Evolutionary conservation across 2,113 vertebrate genomes (phyloP).

Genomic region (Lepus americanus): DNA sequence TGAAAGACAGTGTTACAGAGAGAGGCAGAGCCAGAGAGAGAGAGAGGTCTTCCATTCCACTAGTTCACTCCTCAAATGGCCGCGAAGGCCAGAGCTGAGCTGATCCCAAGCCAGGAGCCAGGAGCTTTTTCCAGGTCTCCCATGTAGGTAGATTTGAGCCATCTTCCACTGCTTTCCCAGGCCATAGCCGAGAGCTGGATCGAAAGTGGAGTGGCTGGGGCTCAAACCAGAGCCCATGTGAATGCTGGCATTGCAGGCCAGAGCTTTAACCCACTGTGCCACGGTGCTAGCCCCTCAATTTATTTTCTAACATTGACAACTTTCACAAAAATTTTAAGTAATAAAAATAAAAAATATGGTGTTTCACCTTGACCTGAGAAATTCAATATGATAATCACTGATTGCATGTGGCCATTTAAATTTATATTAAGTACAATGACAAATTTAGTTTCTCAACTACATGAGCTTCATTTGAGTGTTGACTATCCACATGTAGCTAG

Average conservation of each 20-base stretch:
- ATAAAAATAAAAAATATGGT: background rate
- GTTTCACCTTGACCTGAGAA: background rate
- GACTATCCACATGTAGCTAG: background rate
- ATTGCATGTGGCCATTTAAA: background rate
- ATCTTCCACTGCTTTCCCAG: no score
- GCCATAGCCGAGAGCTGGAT: no score
- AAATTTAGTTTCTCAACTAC: background rate
- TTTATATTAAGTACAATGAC: slow-evolving; percentile 13
- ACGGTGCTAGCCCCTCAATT: no score
- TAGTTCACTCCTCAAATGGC: no score
- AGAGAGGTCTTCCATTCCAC: background rate
- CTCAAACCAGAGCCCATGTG: no score
- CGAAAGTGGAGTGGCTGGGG: no score
- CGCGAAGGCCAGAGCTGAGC: no score
- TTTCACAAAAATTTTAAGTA: background rate
- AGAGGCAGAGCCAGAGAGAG: background rate
- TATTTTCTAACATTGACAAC: background rate
- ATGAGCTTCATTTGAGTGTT: background rate
- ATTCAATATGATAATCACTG: background rate
- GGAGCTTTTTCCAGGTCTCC: no score
- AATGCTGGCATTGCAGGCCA: no score
- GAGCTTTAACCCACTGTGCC: no score
- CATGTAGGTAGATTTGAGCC: no score
- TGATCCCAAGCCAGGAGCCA: no score
- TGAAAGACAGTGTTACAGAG: background rate